A percentile compares a stretch with the other conserved stretches of the same genome.
phyloP scores from a whole-genome alignment of 2,888 invertebrate genomes.

The Lissonota sp. region DNA sequence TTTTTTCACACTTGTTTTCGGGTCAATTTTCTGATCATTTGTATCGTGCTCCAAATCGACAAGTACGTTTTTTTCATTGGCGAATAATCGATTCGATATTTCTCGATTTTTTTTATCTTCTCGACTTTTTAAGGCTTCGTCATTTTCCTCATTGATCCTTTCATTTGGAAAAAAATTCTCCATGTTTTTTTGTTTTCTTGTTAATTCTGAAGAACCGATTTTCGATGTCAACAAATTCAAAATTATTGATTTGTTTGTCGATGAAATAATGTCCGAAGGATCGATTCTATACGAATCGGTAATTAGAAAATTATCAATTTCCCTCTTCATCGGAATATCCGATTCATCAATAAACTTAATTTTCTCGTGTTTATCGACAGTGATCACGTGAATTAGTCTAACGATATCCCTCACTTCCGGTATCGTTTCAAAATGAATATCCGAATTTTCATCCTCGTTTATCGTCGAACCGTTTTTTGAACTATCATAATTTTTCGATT shows the following conservation, averaged over 20 bases:
- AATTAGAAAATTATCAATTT: not conserved
- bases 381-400: slow-evolving; percentile 27
- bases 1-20: not conserved
- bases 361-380: slow-evolving; percentile 19
- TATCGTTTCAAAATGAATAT: slow-evolving; percentile 22
- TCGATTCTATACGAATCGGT: not conserved
- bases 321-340: not conserved
- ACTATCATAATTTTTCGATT: not conserved
- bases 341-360: slow-evolving; percentile 2
- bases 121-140: not conserved
- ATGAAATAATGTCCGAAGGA: slow-evolving; percentile 7
- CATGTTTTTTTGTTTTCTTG: too few species aligned
- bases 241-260: not conserved
- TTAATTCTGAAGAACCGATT: not conserved
- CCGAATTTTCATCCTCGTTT: not conserved
- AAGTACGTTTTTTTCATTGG: not conserved
- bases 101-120: not conserved
- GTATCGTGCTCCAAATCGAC: not conserved
- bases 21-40: not conserved
- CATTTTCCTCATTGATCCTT: not conserved
- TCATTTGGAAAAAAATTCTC: not conserved
- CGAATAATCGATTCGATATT: not conserved
- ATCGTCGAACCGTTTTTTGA: not conserved
- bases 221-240: slow-evolving; percentile 2
- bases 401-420: slow-evolving; percentile 22